Percentiles rank a stretch among this genome's conserved stretches.
These are phyloP conservation scores for Cyclopterus lumpus DNA, from an alignment of 2,797 vertebrate genomes.

Conservation along the genomic window DNA sequence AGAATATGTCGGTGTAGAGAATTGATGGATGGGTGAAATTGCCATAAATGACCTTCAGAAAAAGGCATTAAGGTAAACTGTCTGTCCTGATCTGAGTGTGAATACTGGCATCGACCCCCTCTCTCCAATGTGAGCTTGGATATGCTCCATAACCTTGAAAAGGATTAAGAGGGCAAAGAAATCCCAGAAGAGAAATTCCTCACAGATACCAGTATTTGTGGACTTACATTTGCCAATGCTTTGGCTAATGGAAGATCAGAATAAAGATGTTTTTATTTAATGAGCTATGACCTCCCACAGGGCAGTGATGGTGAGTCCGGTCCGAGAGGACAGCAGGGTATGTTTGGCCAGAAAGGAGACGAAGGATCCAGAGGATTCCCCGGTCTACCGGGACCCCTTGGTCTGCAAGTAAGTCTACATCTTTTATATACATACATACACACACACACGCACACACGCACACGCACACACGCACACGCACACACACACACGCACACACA, in stretches of 20 bases:
- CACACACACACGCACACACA: constrained; percentile 1
- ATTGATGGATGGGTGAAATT: constrained; percentile 20
- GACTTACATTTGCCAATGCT: constrained; percentile 19
- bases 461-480: not conserved
- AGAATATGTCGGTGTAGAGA: constrained; percentile 9
- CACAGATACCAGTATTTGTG: constrained; percentile 23
- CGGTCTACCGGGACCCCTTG: constrained; percentile 95
- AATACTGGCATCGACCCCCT: constrained; percentile 27
- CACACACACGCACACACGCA: not conserved
- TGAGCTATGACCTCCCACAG: constrained; percentile 75
- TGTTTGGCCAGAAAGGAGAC: constrained; percentile 99
- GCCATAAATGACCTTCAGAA: constrained; percentile 44
- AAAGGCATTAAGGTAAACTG: constrained; percentile 16
- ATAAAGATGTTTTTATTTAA: constrained; percentile 35
- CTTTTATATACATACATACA: not conserved
- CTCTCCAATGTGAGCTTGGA: constrained; percentile 7
- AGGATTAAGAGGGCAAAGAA: constrained; percentile 42
- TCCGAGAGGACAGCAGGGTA: constrained; percentile 97
- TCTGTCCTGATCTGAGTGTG: constrained; percentile 28
- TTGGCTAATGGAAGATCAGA: constrained; percentile 37
- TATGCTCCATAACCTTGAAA: constrained; percentile 51
- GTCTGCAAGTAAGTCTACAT: constrained; percentile 88
- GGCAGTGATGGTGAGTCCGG: constrained; percentile 96
- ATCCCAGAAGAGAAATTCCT: constrained; percentile 20
- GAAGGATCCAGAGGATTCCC: constrained; percentile 97